Conservation (phyloP, 2,888 invertebrate genomes). For the Theretra japonica region DNA sequence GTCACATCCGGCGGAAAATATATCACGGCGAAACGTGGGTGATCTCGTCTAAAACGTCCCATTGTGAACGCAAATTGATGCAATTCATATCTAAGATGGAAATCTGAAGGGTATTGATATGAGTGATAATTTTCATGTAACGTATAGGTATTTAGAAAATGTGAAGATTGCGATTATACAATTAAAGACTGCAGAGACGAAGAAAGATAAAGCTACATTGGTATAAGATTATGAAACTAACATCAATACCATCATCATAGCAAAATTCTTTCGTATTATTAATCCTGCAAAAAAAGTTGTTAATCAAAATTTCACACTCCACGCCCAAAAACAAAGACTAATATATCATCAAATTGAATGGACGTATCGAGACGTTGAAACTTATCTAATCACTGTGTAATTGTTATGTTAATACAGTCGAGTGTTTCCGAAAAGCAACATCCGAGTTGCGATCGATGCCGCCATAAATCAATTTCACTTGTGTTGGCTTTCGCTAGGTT, state of each 20-base stretch:
- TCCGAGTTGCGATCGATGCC: slow-evolving; percentile 58
- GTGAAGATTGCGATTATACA: too few relatives aligned
- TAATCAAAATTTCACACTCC: slow-evolving; percentile 33
- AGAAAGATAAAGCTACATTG: too few relatives aligned
- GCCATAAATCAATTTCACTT: slow-evolving; percentile 83
- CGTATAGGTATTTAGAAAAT: too few relatives aligned
- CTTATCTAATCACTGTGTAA: slow-evolving; percentile 75
- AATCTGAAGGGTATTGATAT: neutral
- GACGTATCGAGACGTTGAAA: slow-evolving; percentile 36
- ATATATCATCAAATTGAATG: slow-evolving; percentile 1
- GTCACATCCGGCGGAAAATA: neutral
- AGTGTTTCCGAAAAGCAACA: slow-evolving; percentile 80
- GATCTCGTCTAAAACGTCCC: neutral
- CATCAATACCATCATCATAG: too few relatives aligned
- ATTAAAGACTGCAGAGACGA: too few relatives aligned
- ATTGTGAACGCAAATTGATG: neutral
- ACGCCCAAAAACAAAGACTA: neutral
- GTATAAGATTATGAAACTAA: too few relatives aligned
- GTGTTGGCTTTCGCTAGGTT: slow-evolving; percentile 78
- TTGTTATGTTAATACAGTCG: slow-evolving; percentile 79
- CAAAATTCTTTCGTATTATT: too few relatives aligned
- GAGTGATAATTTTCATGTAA: too few relatives aligned
- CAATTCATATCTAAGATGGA: neutral
- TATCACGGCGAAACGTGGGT: slow-evolving; percentile 8
- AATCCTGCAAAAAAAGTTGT: neutral